Evolutionary conservation across 2,113 vertebrate species (phyloP).

Genomic region (Megalops atlanticus): DNA sequence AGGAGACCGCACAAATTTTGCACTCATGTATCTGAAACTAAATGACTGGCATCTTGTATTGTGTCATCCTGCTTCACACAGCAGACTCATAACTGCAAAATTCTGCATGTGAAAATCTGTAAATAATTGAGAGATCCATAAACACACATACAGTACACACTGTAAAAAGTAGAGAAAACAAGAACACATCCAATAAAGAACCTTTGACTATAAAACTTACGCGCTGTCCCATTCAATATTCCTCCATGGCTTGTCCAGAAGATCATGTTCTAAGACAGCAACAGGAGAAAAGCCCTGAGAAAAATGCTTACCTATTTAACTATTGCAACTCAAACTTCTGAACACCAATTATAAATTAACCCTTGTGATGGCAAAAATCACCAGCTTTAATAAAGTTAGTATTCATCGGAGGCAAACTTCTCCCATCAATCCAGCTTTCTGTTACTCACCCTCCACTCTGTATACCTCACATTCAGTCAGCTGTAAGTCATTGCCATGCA

Average conservation of each 20-base stretch:
- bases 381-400: background rate
- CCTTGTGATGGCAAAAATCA: background rate
- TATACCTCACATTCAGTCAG: slow-evolving; percentile 65
- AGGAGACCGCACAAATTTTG: background rate
- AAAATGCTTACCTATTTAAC: background rate
- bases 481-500: slow-evolving; percentile 52
- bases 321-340: background rate
- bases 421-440: background rate
- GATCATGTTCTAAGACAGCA: slow-evolving; percentile 39
- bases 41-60: too few species aligned
- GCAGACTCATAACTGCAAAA: too few species aligned
- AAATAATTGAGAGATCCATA: background rate
- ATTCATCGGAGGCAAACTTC: too few species aligned
- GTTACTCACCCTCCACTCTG: slow-evolving; percentile 57
- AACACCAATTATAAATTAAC: background rate
- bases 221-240: slow-evolving; percentile 52
- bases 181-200: background rate
- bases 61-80: background rate
- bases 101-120: background rate
- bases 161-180: background rate
- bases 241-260: slow-evolving; percentile 62
- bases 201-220: slow-evolving; percentile 40
- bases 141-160: background rate
- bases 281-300: background rate
- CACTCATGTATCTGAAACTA: background rate